Evolutionary conservation across 2,797 vertebrate species (phyloP), one percentile per base, ranked within the genome.

Genomic region (Ambastaia sidthimunki): DNA sequence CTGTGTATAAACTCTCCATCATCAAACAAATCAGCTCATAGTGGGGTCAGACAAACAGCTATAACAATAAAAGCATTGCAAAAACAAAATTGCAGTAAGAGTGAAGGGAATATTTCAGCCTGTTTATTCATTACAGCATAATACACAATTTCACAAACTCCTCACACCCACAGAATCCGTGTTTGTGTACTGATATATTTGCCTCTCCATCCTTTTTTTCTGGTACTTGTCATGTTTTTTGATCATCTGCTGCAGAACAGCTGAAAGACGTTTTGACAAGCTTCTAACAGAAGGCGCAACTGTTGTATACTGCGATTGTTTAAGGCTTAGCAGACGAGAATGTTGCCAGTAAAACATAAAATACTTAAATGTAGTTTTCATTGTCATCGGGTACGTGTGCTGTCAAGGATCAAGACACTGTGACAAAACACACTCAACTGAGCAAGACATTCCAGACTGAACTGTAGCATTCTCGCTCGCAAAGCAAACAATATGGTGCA

Each of bases 201-300:
- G 18, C 7, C 12, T 69, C 52, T 19, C 1, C 1, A 21, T 59
- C 47, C 0, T 48, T 31, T 28, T 76, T n/a, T 41, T 70, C n/a
- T 62, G 25, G 23, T 62, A 19, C 41, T 70, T 71, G 76, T 50
- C 66, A 62, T 3, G 9, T 21, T 62, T 28, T 78, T 78, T 78
- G 76, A 78, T 71, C 57, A 54, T 78, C 28, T 78, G 19, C 16
- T 21, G 16, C 44, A 25, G 31, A 52, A 41, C 57, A 37, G 19
- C 76, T 37, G 19, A 71, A 57, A 78, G 57, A 78, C 67, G n/a
- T 1, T 34, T 47, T 78, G 68, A 71, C 76, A 78, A 63, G 68
- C 68, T 54, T 78, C 76, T 71, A n/a, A 52, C 47, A 54, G 44
- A 70, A 71, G 57, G 62, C 12, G 41, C 66, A 60, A 77, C 75